Evolutionary conservation across 2,113 vertebrate species (phyloP).

Genomic region (Psilopsiagon aurifrons): DNA sequence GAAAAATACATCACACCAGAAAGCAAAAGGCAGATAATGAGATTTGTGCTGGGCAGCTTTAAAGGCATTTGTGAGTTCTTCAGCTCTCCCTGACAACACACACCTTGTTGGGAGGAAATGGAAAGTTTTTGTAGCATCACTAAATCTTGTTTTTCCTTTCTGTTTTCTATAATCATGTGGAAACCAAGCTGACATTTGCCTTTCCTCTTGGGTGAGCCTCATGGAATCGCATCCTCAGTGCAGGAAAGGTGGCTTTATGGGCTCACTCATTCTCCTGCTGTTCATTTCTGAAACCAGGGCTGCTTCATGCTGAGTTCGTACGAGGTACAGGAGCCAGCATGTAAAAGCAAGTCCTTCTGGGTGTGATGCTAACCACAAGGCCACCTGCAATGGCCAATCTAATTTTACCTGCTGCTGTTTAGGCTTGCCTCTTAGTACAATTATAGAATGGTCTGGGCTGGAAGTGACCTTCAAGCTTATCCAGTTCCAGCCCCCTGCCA

Average conservation of each 20-base stretch:
- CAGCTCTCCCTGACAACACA: background rate
- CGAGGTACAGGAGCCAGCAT: background rate
- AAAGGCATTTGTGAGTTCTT: background rate
- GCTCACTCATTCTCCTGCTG: background rate
- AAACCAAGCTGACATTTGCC: background rate
- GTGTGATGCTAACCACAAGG: background rate
- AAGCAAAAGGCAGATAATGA: conserved; percentile 66
- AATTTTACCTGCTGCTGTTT: background rate
- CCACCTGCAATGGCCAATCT: background rate
- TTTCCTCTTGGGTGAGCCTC: background rate
- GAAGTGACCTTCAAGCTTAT: background rate
- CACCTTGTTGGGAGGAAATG: background rate
- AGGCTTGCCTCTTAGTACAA: background rate
- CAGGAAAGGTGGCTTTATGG: background rate
- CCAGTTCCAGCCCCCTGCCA: background rate
- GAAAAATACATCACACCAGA: conserved; percentile 61
- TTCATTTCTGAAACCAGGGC: background rate
- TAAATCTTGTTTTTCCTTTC: background rate
- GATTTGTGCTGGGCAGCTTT: conserved; percentile 40
- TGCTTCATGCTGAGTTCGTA: background rate
- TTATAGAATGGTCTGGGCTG: background rate
- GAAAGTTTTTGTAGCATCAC: background rate
- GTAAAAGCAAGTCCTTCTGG: background rate
- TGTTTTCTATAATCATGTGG: background rate
- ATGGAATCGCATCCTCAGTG: background rate